These are phyloP conservation scores for Rhinopithecus roxellana DNA, from an alignment of 2,113 vertebrate species.

Conservation along the genomic window DNA sequence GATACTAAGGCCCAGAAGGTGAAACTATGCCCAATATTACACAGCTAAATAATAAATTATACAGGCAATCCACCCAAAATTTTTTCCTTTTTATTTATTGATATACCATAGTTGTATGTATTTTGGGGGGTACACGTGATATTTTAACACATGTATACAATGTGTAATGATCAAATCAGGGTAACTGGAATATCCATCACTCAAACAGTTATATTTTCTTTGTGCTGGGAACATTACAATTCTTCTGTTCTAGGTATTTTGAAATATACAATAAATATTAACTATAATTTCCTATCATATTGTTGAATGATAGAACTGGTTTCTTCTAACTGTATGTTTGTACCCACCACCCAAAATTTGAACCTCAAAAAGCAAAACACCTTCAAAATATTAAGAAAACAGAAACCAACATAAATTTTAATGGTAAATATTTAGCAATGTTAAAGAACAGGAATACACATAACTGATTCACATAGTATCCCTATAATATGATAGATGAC, in stretches of 20 bases:
- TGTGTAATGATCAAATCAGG: neutral
- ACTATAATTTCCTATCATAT: neutral
- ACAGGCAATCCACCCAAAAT: neutral
- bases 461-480: neutral
- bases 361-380: neutral
- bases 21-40: neutral
- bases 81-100: neutral
- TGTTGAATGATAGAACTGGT: neutral
- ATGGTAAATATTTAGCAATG: constrained; percentile 4
- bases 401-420: neutral
- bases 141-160: neutral
- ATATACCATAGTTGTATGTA: neutral
- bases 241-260: neutral
- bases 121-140: neutral
- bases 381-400: constrained; percentile 29
- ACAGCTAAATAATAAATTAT: neutral
- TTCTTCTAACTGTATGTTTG: neutral
- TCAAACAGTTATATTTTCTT: neutral
- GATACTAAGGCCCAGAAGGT: neutral
- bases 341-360: neutral
- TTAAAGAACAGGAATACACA: neutral
- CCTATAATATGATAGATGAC: neutral
- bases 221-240: neutral
- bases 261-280: neutral
- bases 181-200: neutral